Evolutionary conservation across 2,113 vertebrate genomes (phyloP), one percentile per base, ranked within the genome.

Genomic region (Sporophila hypoxantha): DNA sequence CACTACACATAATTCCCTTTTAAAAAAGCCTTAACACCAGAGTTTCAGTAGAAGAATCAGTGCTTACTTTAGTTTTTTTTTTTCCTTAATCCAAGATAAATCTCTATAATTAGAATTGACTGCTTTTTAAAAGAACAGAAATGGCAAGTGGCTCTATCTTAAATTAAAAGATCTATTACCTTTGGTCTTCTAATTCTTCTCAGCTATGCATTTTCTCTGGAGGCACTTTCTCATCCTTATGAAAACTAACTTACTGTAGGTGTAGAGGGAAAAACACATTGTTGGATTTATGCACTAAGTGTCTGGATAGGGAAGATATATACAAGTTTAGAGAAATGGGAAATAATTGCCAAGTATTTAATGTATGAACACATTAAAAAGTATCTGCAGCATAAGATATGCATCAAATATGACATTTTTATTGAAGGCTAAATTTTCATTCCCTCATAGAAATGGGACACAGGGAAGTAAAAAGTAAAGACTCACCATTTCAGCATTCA

Each of bases 121-220:
- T 92, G 80, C 49, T 88, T 91, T 95, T 95, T 93, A 93, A 93
- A 93, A 74, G 77, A 86, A 88, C 56, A 83, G 87, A 96, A 94
- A 86, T 90, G 93, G 85, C 89, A 93, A 89, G 60, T 86, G 52
- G 71, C 30, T 91, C 76, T 90, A 78, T 53, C 76, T 92, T 82
- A 94, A 94, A 96, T 94, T 90, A 95, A 94, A 91, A 93, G 82
- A 91, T 92, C 69, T 75, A 75, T 76, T 94, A 93, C 92, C 65
- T 82, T 91, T 67, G 56, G 89, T 91, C 49, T 89, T 91, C 82
- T 92, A 94, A 91, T 94, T 94, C 85, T 96, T 83, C 64, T 78
- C 85, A 70, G 84, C 74, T 65, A 73, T 57, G 32, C 70, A 61
- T 61, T 85, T 41, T 91, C 91, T 90, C 93, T 76, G 49, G 67